Base-by-base conservation (phyloP, 2,797 vertebrate species). In the Eulemur mongoz region DNA sequence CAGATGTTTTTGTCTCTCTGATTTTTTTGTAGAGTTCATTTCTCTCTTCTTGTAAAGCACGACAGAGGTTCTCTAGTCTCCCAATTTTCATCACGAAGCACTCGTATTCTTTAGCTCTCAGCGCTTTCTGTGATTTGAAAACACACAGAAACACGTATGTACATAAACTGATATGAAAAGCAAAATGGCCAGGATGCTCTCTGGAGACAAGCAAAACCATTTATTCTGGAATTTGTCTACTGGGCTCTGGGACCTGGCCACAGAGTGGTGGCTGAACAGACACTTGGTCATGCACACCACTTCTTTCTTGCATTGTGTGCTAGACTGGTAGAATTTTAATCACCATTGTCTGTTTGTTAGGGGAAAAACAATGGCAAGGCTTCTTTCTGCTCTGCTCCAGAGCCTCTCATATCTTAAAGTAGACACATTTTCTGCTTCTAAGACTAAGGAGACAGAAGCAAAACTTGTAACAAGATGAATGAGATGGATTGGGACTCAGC, bases 41-140 rank as follows among this genome's bases (percentile, higher is more conserved):
- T 92, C 99, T 99, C 98, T 99, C 99, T 3, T 99, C 99, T 97
- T 99, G 99, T 54, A 99, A 98, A 13, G 98, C 99, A 40, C 99
- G 98, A 45, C 99, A 99, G 65, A 99, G 98, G 57, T 98, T 99
- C 98, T 99, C 99, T 97, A 99, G 97, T 93, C 99, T 99, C 89
- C 99, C 98, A 35, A 99, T 99, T 99, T 99, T 99, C 97, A 99
- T 95, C 88, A 99, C 96, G 0, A 99, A 99, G 91, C 99, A 97
- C 4, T 99, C 99, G 0, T 99, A 99, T 98, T 99, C 99, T 97
- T 99, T 99, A 65, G 98, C 97, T 96, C 99, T 99, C 97, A 99
- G 97, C 0, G 98, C 97, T 99, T 99, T 99, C 99, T 99, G 98
- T 63, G 92, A 93, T 76, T 96, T 93, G 95, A 98, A 93, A 87